phyloP scores from a whole-genome alignment of 2,113 vertebrate species.

The Chaetodon trifascialis region DNA sequence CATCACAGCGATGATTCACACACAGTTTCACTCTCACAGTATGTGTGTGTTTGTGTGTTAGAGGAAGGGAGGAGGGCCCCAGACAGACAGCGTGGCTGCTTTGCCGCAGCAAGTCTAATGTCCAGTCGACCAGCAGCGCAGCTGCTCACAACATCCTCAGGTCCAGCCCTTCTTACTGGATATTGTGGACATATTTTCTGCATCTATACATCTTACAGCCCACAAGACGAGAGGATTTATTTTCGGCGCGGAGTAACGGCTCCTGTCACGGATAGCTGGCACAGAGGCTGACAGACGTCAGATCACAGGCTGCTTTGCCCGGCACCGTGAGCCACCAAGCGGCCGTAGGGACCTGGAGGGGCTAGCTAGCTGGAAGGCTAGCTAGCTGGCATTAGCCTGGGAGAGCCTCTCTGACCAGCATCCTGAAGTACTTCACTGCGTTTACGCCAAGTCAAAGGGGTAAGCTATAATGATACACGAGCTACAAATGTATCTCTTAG shows the following conservation, averaged over 20 bases:
- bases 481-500: accelerated
- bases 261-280: slow-evolving; percentile 44
- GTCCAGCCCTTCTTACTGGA: neutral
- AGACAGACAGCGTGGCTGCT: slow-evolving; percentile 69
- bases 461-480: neutral
- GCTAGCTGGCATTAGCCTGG: slow-evolving; percentile 57
- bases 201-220: neutral
- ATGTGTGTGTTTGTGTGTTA: slow-evolving; percentile 6
- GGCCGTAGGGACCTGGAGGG: slow-evolving; percentile 40
- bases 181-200: neutral
- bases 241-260: slow-evolving; percentile 53
- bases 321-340: slow-evolving; percentile 55
- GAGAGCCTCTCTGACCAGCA: slow-evolving; percentile 10
- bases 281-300: slow-evolving; percentile 32
- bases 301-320: slow-evolving; percentile 38
- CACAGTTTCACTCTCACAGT: slow-evolving; percentile 14
- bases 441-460: slow-evolving; percentile 28
- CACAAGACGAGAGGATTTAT: slow-evolving; percentile 18
- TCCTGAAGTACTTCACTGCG: slow-evolving; percentile 2
- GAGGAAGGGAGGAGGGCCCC: slow-evolving; percentile 57
- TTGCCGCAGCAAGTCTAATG: slow-evolving; percentile 65
- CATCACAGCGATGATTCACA: neutral
- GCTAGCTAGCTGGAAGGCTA: slow-evolving; percentile 38
- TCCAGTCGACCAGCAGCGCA: slow-evolving; percentile 35
- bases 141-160: slow-evolving; percentile 38